These are phyloP conservation scores for Epizoanthus scotinus DNA, from an alignment of 92 coral and sea anemone species.

Conservation along the genomic window DNA sequence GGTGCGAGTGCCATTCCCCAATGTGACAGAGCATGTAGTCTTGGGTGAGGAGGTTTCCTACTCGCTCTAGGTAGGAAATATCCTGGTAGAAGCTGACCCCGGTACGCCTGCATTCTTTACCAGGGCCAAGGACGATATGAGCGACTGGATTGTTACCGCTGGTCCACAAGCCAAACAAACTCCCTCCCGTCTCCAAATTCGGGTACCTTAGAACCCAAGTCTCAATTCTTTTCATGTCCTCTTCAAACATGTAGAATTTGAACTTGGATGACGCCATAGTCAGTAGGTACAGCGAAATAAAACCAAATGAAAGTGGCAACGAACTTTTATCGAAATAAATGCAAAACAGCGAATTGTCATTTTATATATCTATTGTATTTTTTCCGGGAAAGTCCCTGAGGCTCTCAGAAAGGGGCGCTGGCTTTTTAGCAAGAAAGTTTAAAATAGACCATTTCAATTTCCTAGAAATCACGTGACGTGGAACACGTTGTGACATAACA, in stretches of 20 bases:
- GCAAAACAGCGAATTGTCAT: not conserved
- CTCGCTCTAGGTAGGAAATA: conserved; percentile 63
- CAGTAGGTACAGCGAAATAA: not conserved
- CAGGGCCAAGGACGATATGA: conserved; percentile 90
- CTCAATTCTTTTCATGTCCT: conserved; percentile 54
- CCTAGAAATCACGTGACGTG: conserved; percentile 7
- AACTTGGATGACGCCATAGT: conserved; percentile 25
- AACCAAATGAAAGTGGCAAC: not conserved
- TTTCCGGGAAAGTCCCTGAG: not conserved
- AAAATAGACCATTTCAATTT: not conserved
- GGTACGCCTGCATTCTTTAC: conserved; percentile 61
- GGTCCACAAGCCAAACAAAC: conserved; percentile 82
- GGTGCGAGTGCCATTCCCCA: conserved; percentile 98
- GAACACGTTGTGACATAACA: not conserved
- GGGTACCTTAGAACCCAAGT: conserved; percentile 70
- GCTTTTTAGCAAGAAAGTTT: not conserved
- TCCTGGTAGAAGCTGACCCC: conserved; percentile 77
- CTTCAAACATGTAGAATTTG: conserved; percentile 53
- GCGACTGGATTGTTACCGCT: conserved; percentile 10
- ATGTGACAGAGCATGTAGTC: conserved; percentile 82
- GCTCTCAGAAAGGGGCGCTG: not conserved
- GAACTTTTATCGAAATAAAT: not conserved
- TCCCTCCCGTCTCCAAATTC: conserved; percentile 83
- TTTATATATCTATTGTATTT: not conserved
- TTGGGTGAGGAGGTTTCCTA: conserved; percentile 68